Percentiles rank a stretch among this genome's conserved stretches.
These are phyloP conservation scores for Microvelia longipes DNA, from an alignment of 1,140 invertebrate species.

Conservation along the genomic window DNA sequence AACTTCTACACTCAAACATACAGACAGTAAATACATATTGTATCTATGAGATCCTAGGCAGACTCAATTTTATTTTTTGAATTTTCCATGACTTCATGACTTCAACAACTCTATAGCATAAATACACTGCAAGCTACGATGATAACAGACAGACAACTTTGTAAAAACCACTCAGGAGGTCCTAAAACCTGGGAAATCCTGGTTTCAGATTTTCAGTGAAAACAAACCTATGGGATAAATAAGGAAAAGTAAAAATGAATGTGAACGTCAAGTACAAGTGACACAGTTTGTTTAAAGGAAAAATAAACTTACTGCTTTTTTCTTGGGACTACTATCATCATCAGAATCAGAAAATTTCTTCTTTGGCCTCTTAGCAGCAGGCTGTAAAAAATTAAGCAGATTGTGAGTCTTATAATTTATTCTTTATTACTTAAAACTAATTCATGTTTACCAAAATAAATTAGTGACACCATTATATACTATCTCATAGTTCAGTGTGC, in stretches of 20 bases:
- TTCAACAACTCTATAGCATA: too few species aligned
- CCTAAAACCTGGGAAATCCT: not conserved
- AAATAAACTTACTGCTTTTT: not conserved
- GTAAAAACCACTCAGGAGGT: not conserved
- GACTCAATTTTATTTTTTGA: too few species aligned
- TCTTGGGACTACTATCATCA: not conserved
- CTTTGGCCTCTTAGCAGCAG: slow-evolving; percentile 6
- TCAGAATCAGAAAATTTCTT: slow-evolving; percentile 12
- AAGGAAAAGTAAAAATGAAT: not conserved
- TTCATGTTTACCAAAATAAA: not conserved
- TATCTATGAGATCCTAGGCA: too few species aligned
- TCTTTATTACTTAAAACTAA: not conserved
- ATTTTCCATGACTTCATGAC: too few species aligned
- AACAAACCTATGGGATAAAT: not conserved
- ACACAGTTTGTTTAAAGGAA: too few species aligned
- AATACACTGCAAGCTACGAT: not conserved
- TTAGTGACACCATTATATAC: too few species aligned
- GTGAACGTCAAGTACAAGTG: too few species aligned
- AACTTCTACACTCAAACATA: too few species aligned
- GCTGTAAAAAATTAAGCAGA: not conserved
- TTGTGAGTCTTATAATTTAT: not conserved
- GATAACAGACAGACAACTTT: not conserved
- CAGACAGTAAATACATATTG: too few species aligned
- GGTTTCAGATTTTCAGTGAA: too few species aligned
- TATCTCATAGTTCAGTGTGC: too few species aligned